Evolutionary conservation across 2,888 invertebrate species (phyloP).

Genomic region (Zaprionus lineosus): DNA sequence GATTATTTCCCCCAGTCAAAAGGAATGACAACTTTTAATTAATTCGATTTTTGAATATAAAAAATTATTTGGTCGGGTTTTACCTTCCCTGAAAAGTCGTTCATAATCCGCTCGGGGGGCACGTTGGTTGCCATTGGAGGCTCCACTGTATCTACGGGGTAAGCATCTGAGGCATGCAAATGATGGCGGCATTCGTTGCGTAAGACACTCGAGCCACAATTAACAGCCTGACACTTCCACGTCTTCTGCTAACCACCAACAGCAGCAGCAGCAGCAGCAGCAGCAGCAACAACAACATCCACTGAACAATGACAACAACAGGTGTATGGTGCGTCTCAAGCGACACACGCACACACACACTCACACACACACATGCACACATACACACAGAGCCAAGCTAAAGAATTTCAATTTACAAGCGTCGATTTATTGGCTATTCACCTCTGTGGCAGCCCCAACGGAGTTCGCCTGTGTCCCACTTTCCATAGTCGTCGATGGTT

Average conservation of each 20-base stretch:
- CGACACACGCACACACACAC: constrained; percentile 20
- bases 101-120: no score
- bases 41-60: no score
- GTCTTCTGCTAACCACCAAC: constrained; percentile 31
- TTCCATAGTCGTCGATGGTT: constrained; percentile 61
- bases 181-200: constrained; percentile 54
- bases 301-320: no score
- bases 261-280: constrained; percentile 2
- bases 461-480: constrained; percentile 65
- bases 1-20: no score
- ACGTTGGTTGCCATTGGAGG: background rate
- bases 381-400: constrained; percentile 30
- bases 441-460: constrained; percentile 65
- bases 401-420: constrained; percentile 78
- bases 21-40: no score
- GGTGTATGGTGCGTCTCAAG: constrained; percentile 43
- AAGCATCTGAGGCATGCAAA: constrained; percentile 48
- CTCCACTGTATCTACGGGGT: constrained; percentile 12
- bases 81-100: no score
- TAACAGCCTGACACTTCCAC: constrained; percentile 32
- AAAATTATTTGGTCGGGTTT: no score
- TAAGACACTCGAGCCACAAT: constrained; percentile 60
- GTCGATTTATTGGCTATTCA: constrained; percentile 83
- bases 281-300: no score
- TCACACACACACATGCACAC: constrained; percentile 19